Conservation (phyloP, 2,888 invertebrate genomes). For the Nezara viridula region DNA sequence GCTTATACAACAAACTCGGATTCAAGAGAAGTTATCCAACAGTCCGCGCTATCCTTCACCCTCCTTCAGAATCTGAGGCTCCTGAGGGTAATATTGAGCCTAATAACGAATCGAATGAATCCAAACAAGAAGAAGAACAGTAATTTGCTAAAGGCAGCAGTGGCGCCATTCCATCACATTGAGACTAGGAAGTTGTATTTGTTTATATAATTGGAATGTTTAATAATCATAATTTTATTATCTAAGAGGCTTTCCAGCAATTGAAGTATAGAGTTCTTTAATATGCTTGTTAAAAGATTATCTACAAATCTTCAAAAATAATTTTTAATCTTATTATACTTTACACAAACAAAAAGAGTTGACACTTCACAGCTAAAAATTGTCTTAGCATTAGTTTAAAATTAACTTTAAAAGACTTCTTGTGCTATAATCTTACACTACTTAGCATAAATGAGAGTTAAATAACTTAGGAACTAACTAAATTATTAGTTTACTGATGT, state of each 20-base stretch:
- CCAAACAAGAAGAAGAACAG: neutral
- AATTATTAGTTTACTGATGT: neutral
- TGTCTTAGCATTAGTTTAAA: neutral
- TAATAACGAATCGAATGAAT: neutral
- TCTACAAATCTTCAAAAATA: neutral
- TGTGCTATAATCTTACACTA: neutral
- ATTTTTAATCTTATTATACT: neutral
- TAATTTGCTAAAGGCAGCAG: conserved; percentile 51
- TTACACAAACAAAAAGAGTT: neutral
- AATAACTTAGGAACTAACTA: neutral
- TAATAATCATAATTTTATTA: neutral
- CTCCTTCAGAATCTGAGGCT: conserved; percentile 66
- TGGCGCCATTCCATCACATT: conserved; percentile 43
- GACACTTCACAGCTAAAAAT: neutral
- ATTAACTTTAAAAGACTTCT: neutral
- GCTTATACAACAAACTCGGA: conserved; percentile 86
- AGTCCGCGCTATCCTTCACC: conserved; percentile 83
- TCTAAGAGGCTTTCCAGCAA: neutral
- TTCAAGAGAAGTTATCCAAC: conserved; percentile 85
- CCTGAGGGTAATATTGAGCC: neutral
- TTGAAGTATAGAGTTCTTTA: neutral
- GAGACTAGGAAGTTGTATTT: conserved; percentile 7
- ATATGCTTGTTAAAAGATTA: neutral
- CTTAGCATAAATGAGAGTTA: neutral
- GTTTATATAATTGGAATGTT: neutral